Conservation (phyloP, 1,140 invertebrate species). For the Microplitis demolitor region DNA sequence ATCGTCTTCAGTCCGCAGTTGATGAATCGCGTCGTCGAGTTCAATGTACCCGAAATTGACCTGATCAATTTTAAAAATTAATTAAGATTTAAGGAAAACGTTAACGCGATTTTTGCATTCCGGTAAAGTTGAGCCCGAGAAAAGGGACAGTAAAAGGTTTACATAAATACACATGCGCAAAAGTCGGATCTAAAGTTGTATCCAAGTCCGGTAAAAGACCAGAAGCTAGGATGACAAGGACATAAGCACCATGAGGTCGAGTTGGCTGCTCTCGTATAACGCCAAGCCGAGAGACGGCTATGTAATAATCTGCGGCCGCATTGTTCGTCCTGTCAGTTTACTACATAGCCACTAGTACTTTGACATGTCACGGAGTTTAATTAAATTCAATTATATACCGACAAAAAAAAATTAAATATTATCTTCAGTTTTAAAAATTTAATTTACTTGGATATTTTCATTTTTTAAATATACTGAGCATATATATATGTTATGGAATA, state of each 20-base stretch:
- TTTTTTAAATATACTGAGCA: too few relatives aligned
- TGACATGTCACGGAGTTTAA: slow-evolving; percentile 35
- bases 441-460: not conserved
- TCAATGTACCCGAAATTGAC: too few relatives aligned
- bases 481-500: too few relatives aligned
- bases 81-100: not conserved
- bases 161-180: slow-evolving; percentile 7
- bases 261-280: not conserved
- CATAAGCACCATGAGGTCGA: slow-evolving; percentile 2
- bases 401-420: not conserved
- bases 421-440: not conserved
- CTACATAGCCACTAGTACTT: slow-evolving; percentile 16
- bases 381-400: slow-evolving; percentile 33
- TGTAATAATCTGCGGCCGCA: slow-evolving; percentile 36
- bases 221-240: not conserved
- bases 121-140: slow-evolving; percentile 29
- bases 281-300: slow-evolving; percentile 22
- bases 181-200: not conserved
- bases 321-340: slow-evolving; percentile 33
- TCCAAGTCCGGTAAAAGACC: not conserved
- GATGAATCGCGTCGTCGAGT: too few relatives aligned
- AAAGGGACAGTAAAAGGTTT: not conserved
- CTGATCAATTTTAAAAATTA: too few relatives aligned
- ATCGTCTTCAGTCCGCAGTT: not conserved
- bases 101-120: not conserved